A percentile compares a stretch with the other conserved stretches of the same genome.
phyloP scores from a whole-genome alignment of 2,888 invertebrate species.

The Apantesis nais region DNA sequence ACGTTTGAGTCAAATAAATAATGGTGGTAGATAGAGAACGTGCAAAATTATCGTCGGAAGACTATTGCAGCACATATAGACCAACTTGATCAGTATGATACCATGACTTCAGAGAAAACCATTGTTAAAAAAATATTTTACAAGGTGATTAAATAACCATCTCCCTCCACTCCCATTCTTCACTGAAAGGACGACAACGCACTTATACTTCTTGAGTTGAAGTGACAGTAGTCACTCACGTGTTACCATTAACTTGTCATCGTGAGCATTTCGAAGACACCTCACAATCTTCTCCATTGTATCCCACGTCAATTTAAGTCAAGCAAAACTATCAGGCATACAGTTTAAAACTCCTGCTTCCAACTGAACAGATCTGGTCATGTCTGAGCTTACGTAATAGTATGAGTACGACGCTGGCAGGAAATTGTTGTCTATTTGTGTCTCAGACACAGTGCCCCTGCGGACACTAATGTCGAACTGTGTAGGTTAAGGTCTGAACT shows the following conservation, averaged over 20 bases:
- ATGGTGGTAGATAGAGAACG: background rate
- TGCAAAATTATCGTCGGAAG: background rate
- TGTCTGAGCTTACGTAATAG: conserved; percentile 9
- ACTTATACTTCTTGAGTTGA: background rate
- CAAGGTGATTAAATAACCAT: background rate
- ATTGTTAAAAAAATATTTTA: too few relatives aligned
- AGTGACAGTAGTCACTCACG: too few relatives aligned
- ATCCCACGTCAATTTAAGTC: conserved; percentile 6
- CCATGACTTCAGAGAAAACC: background rate
- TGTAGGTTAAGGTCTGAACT: background rate
- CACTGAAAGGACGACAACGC: background rate
- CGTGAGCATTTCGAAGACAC: background rate
- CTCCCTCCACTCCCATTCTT: background rate
- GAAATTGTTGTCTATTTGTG: conserved; percentile 20
- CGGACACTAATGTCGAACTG: background rate
- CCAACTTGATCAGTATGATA: background rate
- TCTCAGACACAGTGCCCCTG: conserved; percentile 3
- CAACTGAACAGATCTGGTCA: conserved; percentile 15
- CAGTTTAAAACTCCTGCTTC: conserved; percentile 6
- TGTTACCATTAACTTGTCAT: background rate
- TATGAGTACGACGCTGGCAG: conserved; percentile 7
- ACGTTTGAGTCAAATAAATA: background rate
- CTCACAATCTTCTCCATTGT: background rate
- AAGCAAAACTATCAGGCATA: conserved; percentile 7
- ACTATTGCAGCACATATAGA: background rate